Percentiles rank a stretch among this genome's conserved stretches.
Evolutionary conservation across 2,797 vertebrate genomes (phyloP).

Genomic region (Chelidonichthys spinosus): DNA sequence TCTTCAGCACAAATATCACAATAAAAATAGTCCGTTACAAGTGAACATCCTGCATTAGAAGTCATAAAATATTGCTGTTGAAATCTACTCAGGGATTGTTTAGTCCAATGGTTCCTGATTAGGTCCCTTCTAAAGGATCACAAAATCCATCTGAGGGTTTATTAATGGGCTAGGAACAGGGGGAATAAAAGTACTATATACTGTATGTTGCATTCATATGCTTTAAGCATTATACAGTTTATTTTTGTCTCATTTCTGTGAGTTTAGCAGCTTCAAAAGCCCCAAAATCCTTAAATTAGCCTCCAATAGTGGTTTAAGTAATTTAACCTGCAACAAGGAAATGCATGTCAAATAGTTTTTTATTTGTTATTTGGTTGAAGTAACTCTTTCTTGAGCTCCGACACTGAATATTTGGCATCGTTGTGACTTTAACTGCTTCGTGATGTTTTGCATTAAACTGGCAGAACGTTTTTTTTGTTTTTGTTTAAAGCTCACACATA

Average conservation of each 20-base stretch:
- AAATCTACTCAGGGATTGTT: not conserved
- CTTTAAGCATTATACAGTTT: no score
- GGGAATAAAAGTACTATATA: no score
- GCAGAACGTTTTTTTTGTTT: not conserved
- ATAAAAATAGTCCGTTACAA: not conserved
- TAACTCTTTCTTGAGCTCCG: not conserved
- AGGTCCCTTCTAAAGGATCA: not conserved
- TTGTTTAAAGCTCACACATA: not conserved
- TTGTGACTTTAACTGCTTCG: not conserved
- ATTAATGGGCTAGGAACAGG: no score
- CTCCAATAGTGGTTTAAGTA: not conserved
- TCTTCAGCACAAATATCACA: not conserved
- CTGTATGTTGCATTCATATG: no score
- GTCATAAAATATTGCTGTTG: no score
- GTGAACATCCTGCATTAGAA: not conserved
- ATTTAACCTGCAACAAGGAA: not conserved
- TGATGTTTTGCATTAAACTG: conserved; percentile 13
- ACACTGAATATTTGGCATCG: not conserved
- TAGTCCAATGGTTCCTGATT: not conserved
- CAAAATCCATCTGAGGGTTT: no score
- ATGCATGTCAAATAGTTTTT: not conserved
- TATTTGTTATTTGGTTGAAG: not conserved
- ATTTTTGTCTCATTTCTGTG: no score
- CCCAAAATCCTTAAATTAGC: not conserved
- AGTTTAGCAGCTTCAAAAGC: not conserved